Evolutionary conservation across 2,888 invertebrate species (phyloP), one percentile per base, ranked within the genome.

Genomic region (Euproctis similis): DNA sequence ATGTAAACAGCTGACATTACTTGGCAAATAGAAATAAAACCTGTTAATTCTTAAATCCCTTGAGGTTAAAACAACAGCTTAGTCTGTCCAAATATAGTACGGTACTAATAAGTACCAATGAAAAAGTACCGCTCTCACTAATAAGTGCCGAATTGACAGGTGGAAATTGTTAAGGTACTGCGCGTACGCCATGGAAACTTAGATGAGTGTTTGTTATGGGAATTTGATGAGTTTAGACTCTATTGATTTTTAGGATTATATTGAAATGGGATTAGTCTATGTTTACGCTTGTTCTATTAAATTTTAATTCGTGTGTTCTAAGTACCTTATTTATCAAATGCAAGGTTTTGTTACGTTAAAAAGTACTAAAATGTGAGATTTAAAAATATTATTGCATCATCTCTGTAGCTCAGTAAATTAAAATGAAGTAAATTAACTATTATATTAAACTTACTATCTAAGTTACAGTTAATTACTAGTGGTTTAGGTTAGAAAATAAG

Each of bases 61-160:
- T 73, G 75, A 80, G 81, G 81, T 81, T 80, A 81, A 78, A 61
- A 76, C 60, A 80, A 80, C 69, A 80, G 60, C 67, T 76, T 73
- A 65, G 69, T 51, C 42, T 59, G 50, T 59, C 62, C 59, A 74
- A 76, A 78, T 53, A 72, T 46, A 48, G 45, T 59, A 57, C 53
- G 61, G 62, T 44, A 75, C 71, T 80, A 75, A 75, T 75, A 76
- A 68, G 69, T 70, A 73, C 68, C 11, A 12, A 12, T 24, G n/a
- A n/a, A n/a, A n/a, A 34, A 30, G 34, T 34, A 27, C 34, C 30
- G 34, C 24, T 34, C 30, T 27, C 27, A 34, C 27, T 26, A 30
- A 30, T 27, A 34, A 68, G 71, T 70, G 75, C 66, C 56, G 75
- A 74, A 66, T 63, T 61, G 57, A 64, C 61, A 66, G 60, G 62